Evolutionary conservation across 2,113 vertebrate genomes (phyloP).

Genomic region (Galbula dea): DNA sequence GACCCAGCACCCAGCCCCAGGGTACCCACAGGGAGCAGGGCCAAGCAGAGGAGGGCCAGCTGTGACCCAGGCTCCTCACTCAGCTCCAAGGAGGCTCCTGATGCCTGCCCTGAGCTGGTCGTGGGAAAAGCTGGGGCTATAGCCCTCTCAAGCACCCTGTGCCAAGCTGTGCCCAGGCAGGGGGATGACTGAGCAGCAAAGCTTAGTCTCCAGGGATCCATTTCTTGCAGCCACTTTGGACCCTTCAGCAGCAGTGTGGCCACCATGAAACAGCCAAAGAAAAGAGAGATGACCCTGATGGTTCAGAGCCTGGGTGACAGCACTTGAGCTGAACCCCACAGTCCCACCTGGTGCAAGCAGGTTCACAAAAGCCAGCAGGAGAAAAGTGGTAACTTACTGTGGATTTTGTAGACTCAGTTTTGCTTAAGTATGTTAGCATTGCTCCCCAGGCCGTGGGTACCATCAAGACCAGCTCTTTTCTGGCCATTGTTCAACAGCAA

Average conservation of each 20-base stretch:
- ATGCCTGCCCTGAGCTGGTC: not conserved
- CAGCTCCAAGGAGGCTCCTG: not conserved
- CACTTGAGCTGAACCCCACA: not conserved
- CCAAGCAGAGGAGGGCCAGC: rapidly evolving
- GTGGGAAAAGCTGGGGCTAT: not conserved
- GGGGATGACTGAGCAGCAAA: not conserved
- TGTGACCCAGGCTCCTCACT: not conserved
- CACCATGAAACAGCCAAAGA: rapidly evolving
- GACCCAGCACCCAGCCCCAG: rapidly evolving
- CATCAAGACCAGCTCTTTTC: not conserved
- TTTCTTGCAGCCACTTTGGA: not conserved
- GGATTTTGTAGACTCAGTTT: not conserved
- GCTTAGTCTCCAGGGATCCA: not conserved
- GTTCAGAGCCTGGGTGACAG: not conserved
- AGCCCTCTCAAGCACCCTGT: not conserved
- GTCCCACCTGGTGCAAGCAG: not conserved
- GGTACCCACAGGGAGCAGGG: not conserved
- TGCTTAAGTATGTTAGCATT: not conserved
- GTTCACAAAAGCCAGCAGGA: not conserved
- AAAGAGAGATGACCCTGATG: not conserved
- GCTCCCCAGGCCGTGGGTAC: not conserved
- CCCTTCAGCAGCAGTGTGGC: not conserved
- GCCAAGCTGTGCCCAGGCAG: not conserved
- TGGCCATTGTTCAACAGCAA: not conserved
- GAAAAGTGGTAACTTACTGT: not conserved